phyloP scores from a whole-genome alignment of 2,797 vertebrate genomes.

The Leptoclinus maculatus region DNA sequence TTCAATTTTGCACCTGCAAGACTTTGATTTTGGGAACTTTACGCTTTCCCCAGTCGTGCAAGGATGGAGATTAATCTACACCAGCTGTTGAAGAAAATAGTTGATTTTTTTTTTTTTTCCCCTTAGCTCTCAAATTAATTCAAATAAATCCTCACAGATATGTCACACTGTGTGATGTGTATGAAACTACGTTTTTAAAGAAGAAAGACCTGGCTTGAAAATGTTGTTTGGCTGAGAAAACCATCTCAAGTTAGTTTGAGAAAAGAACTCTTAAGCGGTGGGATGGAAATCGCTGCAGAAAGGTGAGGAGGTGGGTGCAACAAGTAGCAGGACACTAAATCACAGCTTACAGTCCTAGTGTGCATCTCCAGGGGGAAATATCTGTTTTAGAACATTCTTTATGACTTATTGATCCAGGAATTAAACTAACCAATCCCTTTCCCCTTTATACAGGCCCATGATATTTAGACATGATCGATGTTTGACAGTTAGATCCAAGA shows the following conservation, averaged over 20 bases:
- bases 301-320: constrained; percentile 41
- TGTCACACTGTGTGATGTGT: constrained; percentile 33
- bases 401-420: constrained; percentile 77
- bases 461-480: constrained; percentile 66
- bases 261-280: no score
- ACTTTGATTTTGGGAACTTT: constrained; percentile 74
- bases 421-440: constrained; percentile 62
- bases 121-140: constrained; percentile 36
- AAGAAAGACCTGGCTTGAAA: constrained; percentile 34
- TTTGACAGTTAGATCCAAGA: background rate
- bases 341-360: constrained; percentile 68
- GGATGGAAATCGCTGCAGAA: no score
- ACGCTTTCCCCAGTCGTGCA: constrained; percentile 45
- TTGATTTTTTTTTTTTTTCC: constrained; percentile 16
- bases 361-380: constrained; percentile 73
- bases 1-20: constrained; percentile 80
- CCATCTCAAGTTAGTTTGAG: no score
- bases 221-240: constrained; percentile 27
- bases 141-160: constrained; percentile 53
- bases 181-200: constrained; percentile 25
- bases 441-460: constrained; percentile 37
- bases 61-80: constrained; percentile 69
- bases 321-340: constrained; percentile 75
- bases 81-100: constrained; percentile 71
- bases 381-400: constrained; percentile 71